Conservation (phyloP, 1,140 invertebrate genomes). For the Helicoverpa armigera region DNA sequence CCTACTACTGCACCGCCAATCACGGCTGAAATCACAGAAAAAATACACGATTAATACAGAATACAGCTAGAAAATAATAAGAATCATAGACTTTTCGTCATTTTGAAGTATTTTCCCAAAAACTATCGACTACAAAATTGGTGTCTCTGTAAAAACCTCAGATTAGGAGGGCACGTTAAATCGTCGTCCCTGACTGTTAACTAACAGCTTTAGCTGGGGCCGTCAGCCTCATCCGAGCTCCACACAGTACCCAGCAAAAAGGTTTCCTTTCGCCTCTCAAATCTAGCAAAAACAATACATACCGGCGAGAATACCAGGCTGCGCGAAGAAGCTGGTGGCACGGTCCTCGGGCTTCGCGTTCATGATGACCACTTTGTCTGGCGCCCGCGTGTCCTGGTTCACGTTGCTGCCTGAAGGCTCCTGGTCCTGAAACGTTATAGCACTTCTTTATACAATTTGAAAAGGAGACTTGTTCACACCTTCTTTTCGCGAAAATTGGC, state of each 20-base stretch:
- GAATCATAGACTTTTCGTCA: too few relatives aligned
- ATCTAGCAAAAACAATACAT: conserved; percentile 50
- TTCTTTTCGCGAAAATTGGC: not conserved
- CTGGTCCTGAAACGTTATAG: conserved; percentile 72
- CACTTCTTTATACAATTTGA: conserved; percentile 36
- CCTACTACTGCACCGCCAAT: conserved; percentile 99
- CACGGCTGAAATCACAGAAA: conserved; percentile 91
- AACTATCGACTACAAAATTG: too few relatives aligned
- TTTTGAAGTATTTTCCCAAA: not conserved
- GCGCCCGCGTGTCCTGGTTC: conserved; percentile 73
- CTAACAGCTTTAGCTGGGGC: too few relatives aligned
- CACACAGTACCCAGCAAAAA: too few relatives aligned
- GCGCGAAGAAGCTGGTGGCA: conserved; percentile 96
- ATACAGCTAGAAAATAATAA: not conserved
- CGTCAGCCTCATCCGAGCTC: too few relatives aligned
- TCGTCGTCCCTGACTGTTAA: too few relatives aligned
- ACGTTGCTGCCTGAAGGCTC: conserved; percentile 74
- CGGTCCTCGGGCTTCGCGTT: conserved; percentile 92
- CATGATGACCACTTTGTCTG: conserved; percentile 91
- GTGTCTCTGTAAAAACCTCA: too few relatives aligned
- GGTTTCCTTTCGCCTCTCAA: too few relatives aligned
- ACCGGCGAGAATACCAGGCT: conserved; percentile 98
- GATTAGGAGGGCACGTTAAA: not conserved
- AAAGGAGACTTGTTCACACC: not conserved
- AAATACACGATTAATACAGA: not conserved